phyloP scores from a whole-genome alignment of 2,113 vertebrate species.

The Campylorhamphus procurvoides region DNA sequence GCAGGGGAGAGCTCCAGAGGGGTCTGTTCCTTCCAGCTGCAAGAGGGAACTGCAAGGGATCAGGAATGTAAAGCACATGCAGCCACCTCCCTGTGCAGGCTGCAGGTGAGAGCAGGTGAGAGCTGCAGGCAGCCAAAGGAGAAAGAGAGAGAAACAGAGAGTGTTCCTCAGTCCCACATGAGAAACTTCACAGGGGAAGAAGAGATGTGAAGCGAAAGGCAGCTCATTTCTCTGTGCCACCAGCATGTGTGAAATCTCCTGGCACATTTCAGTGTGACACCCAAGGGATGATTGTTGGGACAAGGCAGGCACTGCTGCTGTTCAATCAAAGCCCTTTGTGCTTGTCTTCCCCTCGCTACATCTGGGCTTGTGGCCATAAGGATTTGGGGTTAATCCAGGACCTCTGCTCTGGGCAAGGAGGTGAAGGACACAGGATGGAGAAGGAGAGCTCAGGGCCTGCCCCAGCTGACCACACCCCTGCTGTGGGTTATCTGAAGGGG shows the following conservation, averaged over 20 bases:
- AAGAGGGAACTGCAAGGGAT: not conserved
- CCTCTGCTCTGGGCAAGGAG: not conserved
- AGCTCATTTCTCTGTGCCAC: not conserved
- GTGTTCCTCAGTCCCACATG: not conserved
- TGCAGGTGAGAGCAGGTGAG: not conserved
- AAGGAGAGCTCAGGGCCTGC: not conserved
- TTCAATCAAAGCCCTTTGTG: not conserved
- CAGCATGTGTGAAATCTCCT: not conserved
- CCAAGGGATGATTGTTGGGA: not conserved
- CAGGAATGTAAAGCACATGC: not conserved
- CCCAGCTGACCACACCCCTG: not conserved
- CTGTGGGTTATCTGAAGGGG: not conserved
- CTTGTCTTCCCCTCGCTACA: not conserved
- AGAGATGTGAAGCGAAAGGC: not conserved
- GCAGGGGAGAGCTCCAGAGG: not conserved
- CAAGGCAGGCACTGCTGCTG: not conserved
- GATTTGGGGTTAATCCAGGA: not conserved
- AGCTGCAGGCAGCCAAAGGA: not conserved
- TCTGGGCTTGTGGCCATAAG: not conserved
- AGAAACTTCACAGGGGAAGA: not conserved
- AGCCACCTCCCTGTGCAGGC: not conserved
- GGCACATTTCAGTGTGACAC: not conserved
- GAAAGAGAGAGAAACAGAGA: not conserved
- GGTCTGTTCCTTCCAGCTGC: not conserved
- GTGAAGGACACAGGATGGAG: not conserved